Percentiles rank a stretch among this genome's conserved stretches.
phyloP scores from a whole-genome alignment of 2,797 vertebrate species.

The Rhodeus uyekii region DNA sequence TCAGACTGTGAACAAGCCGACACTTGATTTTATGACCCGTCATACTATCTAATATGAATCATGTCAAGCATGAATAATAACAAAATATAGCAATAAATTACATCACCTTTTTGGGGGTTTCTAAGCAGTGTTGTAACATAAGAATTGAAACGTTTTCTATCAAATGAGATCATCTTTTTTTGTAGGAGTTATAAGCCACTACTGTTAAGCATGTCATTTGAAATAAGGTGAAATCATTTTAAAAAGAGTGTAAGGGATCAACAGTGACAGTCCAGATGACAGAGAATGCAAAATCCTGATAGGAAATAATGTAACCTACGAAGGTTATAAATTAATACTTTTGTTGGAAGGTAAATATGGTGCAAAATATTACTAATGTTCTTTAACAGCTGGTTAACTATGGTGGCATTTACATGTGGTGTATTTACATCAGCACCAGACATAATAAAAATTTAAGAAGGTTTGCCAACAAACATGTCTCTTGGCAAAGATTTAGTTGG shows the following conservation, averaged over 20 bases:
- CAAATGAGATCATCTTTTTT: too few species aligned
- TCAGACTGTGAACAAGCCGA: background rate
- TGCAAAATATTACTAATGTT: background rate
- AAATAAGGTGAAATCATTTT: background rate
- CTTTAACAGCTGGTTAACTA: background rate
- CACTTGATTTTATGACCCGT: background rate
- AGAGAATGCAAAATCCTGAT: background rate
- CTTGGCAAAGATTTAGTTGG: constrained; percentile 53
- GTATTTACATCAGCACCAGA: background rate
- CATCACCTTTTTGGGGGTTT: background rate
- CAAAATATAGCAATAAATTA: background rate
- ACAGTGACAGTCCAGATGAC: background rate
- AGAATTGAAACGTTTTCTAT: background rate
- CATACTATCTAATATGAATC: background rate
- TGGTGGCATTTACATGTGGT: too few species aligned
- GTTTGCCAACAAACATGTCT: background rate
- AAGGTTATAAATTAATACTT: background rate
- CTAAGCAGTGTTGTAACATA: background rate
- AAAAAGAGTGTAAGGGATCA: background rate
- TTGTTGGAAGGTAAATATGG: background rate
- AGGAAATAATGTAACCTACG: background rate
- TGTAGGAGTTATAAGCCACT: background rate
- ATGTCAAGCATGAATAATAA: too few species aligned
- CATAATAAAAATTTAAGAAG: background rate
- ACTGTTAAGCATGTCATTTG: background rate